A percentile compares a stretch with the other conserved stretches of the same genome.
Conservation (phyloP, 2,797 vertebrate genomes). For the Dermochelys coriacea region DNA sequence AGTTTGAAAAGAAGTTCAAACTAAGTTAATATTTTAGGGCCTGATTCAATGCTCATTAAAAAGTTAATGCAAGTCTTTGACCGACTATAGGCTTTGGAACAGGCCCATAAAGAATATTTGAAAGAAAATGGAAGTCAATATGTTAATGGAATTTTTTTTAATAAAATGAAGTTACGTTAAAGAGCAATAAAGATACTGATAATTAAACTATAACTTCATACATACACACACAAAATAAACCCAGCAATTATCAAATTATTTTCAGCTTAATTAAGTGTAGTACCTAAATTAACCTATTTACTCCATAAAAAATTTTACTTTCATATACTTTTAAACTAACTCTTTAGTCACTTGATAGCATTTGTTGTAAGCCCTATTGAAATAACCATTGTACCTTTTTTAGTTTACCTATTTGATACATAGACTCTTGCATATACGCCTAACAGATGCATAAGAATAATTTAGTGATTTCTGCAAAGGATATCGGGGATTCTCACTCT, state of each 20-base stretch:
- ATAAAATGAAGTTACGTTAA: conserved; percentile 19
- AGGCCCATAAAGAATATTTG: neutral
- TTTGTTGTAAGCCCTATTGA: neutral
- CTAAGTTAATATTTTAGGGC: conserved; percentile 31
- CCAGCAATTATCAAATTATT: conserved; percentile 46
- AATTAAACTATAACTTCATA: conserved; percentile 30
- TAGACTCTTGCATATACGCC: neutral
- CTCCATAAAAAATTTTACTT: conserved; percentile 10
- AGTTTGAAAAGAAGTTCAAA: conserved; percentile 33
- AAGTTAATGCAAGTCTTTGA: neutral
- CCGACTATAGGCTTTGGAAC: neutral
- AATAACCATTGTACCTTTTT: neutral
- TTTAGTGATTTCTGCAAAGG: neutral
- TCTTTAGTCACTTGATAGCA: neutral
- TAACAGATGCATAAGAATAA: neutral
- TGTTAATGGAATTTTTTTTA: conserved; percentile 38
- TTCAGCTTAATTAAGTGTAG: conserved; percentile 42
- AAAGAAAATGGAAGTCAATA: conserved; percentile 33
- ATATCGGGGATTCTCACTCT: neutral
- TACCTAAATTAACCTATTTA: conserved; percentile 3
- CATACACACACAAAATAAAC: conserved; percentile 7
- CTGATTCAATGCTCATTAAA: neutral
- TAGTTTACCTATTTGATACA: neutral
- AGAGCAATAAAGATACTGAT: conserved; percentile 15
- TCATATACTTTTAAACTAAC: neutral